A percentile compares a stretch with the other conserved stretches of the same genome.
Evolutionary conservation across 1,140 invertebrate species (phyloP).

Genomic region (Eciton burchellii): DNA sequence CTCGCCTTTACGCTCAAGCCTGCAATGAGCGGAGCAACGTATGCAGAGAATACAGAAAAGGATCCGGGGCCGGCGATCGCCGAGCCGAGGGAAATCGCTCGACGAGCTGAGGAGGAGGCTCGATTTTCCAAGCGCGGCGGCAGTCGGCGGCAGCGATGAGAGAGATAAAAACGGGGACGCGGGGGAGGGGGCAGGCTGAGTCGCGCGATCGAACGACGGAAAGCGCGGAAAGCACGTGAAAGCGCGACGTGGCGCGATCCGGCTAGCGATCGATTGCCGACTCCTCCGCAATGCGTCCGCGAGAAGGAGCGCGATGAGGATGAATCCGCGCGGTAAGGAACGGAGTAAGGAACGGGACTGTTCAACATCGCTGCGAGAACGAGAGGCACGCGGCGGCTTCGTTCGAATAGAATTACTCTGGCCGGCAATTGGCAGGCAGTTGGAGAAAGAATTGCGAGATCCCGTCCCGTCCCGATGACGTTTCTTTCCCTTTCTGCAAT

Average conservation of each 20-base stretch:
- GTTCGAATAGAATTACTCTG: background rate
- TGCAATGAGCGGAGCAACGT: too few species aligned
- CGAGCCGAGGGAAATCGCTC: background rate
- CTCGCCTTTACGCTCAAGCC: too few species aligned
- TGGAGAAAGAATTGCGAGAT: background rate
- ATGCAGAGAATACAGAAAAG: background rate
- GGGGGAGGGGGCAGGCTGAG: too few species aligned
- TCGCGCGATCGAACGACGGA: slow-evolving; percentile 5
- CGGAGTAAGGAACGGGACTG: background rate
- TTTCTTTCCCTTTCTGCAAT: background rate
- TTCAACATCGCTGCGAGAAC: background rate
- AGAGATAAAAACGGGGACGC: too few species aligned
- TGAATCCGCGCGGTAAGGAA: background rate
- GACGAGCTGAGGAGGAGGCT: slow-evolving; percentile 3
- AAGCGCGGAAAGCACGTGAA: too few species aligned
- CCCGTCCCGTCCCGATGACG: background rate
- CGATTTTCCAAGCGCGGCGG: slow-evolving; percentile 14
- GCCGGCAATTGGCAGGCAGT: background rate
- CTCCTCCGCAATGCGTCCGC: background rate
- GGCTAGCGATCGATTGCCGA: slow-evolving; percentile 6
- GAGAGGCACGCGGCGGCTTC: background rate
- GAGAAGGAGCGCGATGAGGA: background rate
- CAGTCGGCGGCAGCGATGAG: too few species aligned
- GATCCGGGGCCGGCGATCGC: background rate
- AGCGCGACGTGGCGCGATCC: background rate